Conservation (phyloP, 2,797 vertebrate genomes). For the Meriones psammophilus region DNA sequence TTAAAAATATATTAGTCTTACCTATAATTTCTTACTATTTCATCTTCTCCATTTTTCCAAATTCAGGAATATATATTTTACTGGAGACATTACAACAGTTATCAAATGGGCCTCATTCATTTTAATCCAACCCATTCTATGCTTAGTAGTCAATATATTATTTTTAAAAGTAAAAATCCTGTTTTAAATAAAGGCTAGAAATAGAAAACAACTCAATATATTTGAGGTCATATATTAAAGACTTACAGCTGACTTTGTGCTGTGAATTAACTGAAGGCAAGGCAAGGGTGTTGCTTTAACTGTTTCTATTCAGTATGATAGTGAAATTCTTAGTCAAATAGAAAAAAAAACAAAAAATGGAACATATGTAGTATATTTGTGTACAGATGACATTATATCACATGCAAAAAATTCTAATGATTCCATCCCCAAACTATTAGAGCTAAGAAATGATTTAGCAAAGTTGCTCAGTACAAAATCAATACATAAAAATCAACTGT, state of each 20-base stretch:
- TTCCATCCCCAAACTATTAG: neutral
- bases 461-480: conserved; percentile 41
- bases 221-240: conserved; percentile 16
- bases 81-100: conserved; percentile 11
- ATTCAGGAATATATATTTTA: conserved; percentile 16
- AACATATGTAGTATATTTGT: conserved; percentile 42
- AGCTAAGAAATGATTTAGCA: conserved; percentile 38
- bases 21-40: neutral
- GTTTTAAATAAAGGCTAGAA: neutral
- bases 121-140: neutral
- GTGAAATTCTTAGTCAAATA: conserved; percentile 13
- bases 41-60: neutral
- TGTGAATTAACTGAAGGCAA: neutral
- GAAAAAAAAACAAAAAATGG: conserved; percentile 52
- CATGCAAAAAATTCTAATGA: conserved; percentile 31
- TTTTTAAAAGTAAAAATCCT: conserved; percentile 10
- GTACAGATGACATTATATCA: neutral
- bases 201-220: neutral
- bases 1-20: conserved; percentile 8
- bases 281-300: neutral
- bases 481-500: neutral
- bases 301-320: neutral
- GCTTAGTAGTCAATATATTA: neutral
- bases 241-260: neutral
- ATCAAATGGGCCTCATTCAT: conserved; percentile 9